phyloP scores from a whole-genome alignment of 2,888 invertebrate genomes.

The Leptinotarsa rubiginosa region DNA sequence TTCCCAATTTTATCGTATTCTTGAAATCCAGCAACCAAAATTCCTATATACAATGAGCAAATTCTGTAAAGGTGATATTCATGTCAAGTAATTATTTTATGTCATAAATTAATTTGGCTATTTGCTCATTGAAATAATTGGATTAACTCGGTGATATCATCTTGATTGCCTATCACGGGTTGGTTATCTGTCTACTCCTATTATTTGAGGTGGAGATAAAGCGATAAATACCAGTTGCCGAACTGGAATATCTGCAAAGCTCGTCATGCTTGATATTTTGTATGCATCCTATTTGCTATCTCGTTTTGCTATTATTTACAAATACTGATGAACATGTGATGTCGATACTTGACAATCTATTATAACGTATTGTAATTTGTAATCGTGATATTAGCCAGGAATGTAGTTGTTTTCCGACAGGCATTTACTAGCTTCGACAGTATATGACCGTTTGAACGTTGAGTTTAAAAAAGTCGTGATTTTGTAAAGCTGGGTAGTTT shows the following conservation, averaged over 20 bases:
- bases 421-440: too few relatives aligned
- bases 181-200: not conserved
- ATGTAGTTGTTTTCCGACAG: too few relatives aligned
- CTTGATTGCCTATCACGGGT: conserved; percentile 9
- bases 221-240: not conserved
- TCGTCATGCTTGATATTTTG: not conserved
- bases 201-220: conserved; percentile 7
- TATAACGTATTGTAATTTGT: too few relatives aligned
- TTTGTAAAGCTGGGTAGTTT: too few relatives aligned
- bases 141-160: conserved; percentile 12
- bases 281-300: not conserved
- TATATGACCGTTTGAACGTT: too few relatives aligned
- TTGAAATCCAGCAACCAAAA: too few relatives aligned
- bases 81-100: too few relatives aligned
- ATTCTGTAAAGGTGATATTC: too few relatives aligned
- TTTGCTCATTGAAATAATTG: not conserved
- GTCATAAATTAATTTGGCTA: not conserved
- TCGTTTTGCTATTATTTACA: not conserved
- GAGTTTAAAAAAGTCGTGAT: too few relatives aligned
- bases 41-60: too few relatives aligned
- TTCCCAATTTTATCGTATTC: too few relatives aligned
- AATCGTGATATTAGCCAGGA: too few relatives aligned
- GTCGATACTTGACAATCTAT: not conserved
- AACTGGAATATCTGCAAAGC: not conserved
- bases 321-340: not conserved